phyloP scores from a whole-genome alignment of 2,797 vertebrate species.

The Pristis pectinata region DNA sequence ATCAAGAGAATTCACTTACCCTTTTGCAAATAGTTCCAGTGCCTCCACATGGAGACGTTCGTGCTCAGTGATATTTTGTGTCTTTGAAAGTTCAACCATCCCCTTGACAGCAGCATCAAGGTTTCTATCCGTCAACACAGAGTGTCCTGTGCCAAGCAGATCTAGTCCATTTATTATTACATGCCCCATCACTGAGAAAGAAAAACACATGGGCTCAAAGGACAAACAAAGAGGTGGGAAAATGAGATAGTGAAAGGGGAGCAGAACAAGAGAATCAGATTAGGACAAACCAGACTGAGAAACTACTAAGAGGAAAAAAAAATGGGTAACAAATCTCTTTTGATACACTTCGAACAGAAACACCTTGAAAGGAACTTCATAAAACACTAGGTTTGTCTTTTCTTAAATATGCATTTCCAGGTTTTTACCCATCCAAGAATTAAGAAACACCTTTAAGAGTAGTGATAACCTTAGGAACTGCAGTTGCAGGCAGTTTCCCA shows the following conservation, averaged over 20 bases:
- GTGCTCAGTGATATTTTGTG: conserved; percentile 66
- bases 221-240: neutral
- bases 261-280: neutral
- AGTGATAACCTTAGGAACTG: neutral
- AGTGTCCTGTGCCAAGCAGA: conserved; percentile 65
- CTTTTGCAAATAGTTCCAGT: conserved; percentile 69
- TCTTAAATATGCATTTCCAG: neutral
- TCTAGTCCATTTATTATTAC: conserved; percentile 74
- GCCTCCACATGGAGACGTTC: conserved; percentile 78
- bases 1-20: conserved; percentile 57
- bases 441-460: neutral
- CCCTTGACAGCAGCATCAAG: conserved; percentile 62
- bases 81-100: conserved; percentile 61
- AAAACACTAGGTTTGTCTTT: too few species aligned
- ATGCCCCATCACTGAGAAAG: conserved; percentile 75
- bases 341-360: too few species aligned
- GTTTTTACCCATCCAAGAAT: neutral
- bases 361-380: too few species aligned
- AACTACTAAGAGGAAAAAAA: neutral
- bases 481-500: neutral
- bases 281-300: too few species aligned
- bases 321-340: too few species aligned
- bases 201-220: neutral
- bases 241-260: neutral
- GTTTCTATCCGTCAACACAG: conserved; percentile 59